phyloP scores from a whole-genome alignment of 2,888 invertebrate genomes.

The Heliconius hortense region DNA sequence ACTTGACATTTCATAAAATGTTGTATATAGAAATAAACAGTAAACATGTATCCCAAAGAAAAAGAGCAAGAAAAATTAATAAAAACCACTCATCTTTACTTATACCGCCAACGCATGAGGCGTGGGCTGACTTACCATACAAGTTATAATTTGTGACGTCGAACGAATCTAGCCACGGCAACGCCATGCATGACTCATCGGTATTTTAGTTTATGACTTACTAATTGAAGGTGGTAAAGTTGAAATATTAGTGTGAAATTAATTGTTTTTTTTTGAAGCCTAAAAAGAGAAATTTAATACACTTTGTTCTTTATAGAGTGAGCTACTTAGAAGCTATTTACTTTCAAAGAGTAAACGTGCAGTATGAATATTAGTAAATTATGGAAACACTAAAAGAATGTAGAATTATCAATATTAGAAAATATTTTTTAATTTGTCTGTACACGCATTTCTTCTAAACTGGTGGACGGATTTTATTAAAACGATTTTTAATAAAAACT shows the following conservation, averaged over 20 bases:
- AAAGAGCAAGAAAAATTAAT: constrained; percentile 12
- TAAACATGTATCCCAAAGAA: constrained; percentile 15
- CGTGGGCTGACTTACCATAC: constrained; percentile 43
- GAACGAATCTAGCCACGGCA: constrained; percentile 22
- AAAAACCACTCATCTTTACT: constrained; percentile 21
- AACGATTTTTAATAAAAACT: too few relatives aligned
- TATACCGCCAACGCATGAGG: constrained; percentile 42
- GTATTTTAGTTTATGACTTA: constrained; percentile 11
- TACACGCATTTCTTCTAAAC: too few relatives aligned
- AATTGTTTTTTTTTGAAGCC: not conserved
- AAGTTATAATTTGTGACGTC: constrained; percentile 41
- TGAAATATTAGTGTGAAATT: not conserved
- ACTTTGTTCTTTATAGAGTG: too few relatives aligned
- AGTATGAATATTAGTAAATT: too few relatives aligned
- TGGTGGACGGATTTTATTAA: too few relatives aligned
- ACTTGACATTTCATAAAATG: not conserved
- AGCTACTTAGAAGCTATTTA: too few relatives aligned
- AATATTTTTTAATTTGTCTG: too few relatives aligned
- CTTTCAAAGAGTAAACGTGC: too few relatives aligned
- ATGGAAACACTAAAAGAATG: too few relatives aligned
- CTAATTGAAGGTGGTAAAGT: constrained; percentile 3
- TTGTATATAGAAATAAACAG: constrained; percentile 9
- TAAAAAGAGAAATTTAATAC: not conserved
- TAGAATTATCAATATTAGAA: too few relatives aligned
- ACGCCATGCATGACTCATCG: constrained; percentile 25